A percentile compares a stretch with the other conserved stretches of the same genome.
phyloP scores from a whole-genome alignment of 64 coral and sea anemone genomes.

The Montipora foliosa region DNA sequence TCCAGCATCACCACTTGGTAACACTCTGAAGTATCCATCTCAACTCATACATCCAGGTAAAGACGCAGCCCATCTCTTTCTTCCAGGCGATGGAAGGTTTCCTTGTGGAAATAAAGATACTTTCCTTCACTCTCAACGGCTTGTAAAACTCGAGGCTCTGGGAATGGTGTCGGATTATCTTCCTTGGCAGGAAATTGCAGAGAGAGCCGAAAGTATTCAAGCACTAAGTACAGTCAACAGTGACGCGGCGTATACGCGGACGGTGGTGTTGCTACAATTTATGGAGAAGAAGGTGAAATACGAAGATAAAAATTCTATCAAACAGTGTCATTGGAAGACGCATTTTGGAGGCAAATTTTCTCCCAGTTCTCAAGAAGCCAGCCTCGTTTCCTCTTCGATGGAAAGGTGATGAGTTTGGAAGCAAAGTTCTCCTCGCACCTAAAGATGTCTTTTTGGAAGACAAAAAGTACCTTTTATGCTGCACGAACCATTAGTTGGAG shows the following conservation, averaged over 20 bases:
- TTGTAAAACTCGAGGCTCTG: slow-evolving; percentile 57
- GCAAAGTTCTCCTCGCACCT: no score
- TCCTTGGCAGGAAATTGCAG: slow-evolving; percentile 58
- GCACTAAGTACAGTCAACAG: background rate
- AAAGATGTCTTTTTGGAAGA: no score
- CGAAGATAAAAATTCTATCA: background rate
- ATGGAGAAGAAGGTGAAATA: slow-evolving; percentile 19
- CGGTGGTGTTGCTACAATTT: slow-evolving; percentile 33
- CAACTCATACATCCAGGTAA: slow-evolving; percentile 72
- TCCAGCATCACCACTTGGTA: slow-evolving; percentile 57
- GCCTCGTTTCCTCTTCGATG: no score
- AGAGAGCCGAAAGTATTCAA: slow-evolving; percentile 74
- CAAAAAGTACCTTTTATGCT: no score
- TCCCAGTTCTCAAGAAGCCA: no score
- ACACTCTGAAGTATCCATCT: slow-evolving; percentile 37
- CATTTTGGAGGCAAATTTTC: no score
- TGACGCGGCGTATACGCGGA: background rate
- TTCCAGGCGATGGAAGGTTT: slow-evolving; percentile 71
- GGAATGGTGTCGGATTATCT: slow-evolving; percentile 76
- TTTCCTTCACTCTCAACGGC: slow-evolving; percentile 39
- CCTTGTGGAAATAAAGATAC: background rate
- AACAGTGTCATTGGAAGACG: no score
- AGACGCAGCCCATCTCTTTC: slow-evolving; percentile 37
- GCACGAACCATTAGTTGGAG: no score
- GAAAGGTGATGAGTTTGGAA: no score